Evolutionary conservation across 2,113 vertebrate genomes (phyloP).

Genomic region (Silurus asotus): DNA sequence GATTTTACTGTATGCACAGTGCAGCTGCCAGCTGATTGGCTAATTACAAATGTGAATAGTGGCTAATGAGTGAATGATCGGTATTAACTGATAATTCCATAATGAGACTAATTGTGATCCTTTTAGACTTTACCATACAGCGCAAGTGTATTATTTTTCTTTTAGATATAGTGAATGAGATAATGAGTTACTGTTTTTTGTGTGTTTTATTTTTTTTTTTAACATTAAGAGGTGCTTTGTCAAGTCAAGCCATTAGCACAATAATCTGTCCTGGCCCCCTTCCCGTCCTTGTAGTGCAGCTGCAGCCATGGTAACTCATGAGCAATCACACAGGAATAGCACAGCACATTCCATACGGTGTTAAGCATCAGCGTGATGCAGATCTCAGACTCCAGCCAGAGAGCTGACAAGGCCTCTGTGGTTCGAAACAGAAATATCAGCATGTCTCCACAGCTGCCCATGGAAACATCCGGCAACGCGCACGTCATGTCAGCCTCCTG

Average conservation of each 20-base stretch:
- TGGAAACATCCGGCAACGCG: conserved; percentile 63
- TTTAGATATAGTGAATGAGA: background rate
- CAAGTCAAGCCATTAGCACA: conserved; percentile 37
- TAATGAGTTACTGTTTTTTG: background rate
- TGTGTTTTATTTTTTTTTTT: background rate
- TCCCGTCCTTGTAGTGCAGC: conserved; percentile 62
- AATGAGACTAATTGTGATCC: background rate
- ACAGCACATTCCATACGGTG: conserved; percentile 68
- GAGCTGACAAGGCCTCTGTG: conserved; percentile 36
- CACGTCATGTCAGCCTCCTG: conserved; percentile 45
- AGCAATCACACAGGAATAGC: conserved; percentile 72
- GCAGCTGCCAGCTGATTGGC: background rate
- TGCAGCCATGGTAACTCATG: conserved; percentile 69
- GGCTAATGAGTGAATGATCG: background rate
- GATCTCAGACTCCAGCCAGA: conserved; percentile 26
- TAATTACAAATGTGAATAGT: background rate
- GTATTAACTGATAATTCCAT: background rate
- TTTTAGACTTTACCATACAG: background rate
- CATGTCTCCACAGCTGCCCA: conserved; percentile 30
- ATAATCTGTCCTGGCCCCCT: conserved; percentile 58
- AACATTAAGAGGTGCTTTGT: background rate
- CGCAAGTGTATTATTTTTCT: background rate
- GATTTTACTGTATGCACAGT: background rate
- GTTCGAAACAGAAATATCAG: conserved; percentile 41
- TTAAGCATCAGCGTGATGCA: conserved; percentile 58